Conservation (phyloP, 2,888 invertebrate genomes). For the Drosophila tripunctata region DNA sequence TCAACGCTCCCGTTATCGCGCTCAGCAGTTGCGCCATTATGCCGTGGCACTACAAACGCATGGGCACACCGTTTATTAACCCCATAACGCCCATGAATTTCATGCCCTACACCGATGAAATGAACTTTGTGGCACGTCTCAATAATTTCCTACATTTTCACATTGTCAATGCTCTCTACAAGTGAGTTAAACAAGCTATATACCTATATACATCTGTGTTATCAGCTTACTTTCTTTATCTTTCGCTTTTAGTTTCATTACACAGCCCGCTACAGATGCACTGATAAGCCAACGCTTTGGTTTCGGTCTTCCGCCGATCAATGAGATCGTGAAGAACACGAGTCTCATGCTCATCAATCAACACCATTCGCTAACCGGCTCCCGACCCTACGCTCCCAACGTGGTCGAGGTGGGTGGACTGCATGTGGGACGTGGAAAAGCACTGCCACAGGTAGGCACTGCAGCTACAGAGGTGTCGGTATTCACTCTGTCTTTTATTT, state of each 20-base stretch:
- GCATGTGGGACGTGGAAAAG: constrained; percentile 79
- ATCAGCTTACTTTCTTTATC: neutral
- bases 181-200: constrained; percentile 42
- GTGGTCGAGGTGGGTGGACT: constrained; percentile 86
- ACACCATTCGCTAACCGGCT: constrained; percentile 85
- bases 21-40: constrained; percentile 86
- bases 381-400: constrained; percentile 84
- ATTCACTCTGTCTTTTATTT: too few relatives aligned
- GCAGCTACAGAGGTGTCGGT: too few relatives aligned
- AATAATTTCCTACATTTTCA: constrained; percentile 83
- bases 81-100: constrained; percentile 86
- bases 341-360: constrained; percentile 85
- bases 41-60: constrained; percentile 86
- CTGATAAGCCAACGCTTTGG: constrained; percentile 84
- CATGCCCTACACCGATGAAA: constrained; percentile 83
- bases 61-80: constrained; percentile 86
- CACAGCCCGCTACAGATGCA: constrained; percentile 82
- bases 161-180: constrained; percentile 64
- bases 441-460: constrained; percentile 71
- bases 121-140: constrained; percentile 83
- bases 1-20: constrained; percentile 86
- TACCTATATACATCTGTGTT: neutral
- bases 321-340: constrained; percentile 82
- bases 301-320: constrained; percentile 83
- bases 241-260: constrained; percentile 56